phyloP scores from a whole-genome alignment of 2,888 invertebrate species.

The Torymus auratus region DNA sequence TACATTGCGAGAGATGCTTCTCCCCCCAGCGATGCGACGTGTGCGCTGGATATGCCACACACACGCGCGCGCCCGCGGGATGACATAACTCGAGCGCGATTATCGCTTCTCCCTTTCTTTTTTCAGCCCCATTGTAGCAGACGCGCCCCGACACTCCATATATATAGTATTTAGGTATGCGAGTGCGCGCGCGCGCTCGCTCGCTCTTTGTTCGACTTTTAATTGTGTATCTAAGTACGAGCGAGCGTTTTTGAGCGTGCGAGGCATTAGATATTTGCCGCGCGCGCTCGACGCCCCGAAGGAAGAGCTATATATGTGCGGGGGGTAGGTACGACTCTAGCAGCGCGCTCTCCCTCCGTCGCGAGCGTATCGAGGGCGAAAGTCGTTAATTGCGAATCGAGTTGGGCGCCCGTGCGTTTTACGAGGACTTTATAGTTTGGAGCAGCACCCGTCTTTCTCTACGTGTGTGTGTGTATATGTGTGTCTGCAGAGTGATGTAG shows the following conservation, averaged over 20 bases:
- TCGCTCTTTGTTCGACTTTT: constrained; percentile 17
- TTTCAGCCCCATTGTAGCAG: neutral
- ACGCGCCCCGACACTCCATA: neutral
- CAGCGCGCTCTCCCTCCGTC: neutral
- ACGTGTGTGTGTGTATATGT: too few species aligned
- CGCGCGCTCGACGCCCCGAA: neutral
- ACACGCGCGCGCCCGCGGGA: constrained; percentile 1
- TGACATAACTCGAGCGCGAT: constrained; percentile 14
- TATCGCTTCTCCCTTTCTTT: neutral
- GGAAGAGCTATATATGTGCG: neutral
- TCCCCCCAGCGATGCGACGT: neutral
- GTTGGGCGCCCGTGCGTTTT: constrained; percentile 35
- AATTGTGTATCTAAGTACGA: constrained; percentile 20
- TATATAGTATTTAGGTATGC: neutral
- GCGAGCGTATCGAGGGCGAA: constrained; percentile 40
- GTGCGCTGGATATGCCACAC: neutral
- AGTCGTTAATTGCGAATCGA: constrained; percentile 56
- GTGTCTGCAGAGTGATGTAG: neutral
- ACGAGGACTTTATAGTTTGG: constrained; percentile 36
- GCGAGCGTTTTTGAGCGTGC: neutral
- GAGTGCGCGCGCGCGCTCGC: neutral
- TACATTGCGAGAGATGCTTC: constrained; percentile 15
- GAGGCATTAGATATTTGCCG: neutral
- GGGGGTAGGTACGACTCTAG: too few species aligned
- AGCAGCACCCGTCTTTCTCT: too few species aligned